Conservation (phyloP, 2,888 invertebrate species). For the Chirona hameri region DNA sequence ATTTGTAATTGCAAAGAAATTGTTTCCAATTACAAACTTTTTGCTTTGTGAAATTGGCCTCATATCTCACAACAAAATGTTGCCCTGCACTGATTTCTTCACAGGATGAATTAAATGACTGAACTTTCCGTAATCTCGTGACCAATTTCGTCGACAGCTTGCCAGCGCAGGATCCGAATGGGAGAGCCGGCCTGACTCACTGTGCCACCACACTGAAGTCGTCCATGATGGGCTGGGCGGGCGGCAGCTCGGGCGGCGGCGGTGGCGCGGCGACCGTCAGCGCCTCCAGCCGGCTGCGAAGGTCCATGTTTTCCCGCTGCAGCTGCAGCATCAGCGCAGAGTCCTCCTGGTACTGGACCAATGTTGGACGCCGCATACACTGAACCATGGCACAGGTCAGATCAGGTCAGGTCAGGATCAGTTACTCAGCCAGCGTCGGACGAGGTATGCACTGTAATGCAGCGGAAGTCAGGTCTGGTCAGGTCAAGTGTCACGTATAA, state of each 20-base stretch:
- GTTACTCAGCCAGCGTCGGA: constrained; percentile 13
- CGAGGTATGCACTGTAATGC: not conserved
- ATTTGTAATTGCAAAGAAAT: too few relatives aligned
- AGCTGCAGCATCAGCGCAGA: constrained; percentile 71
- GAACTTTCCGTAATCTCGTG: too few relatives aligned
- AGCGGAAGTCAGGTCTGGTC: not conserved
- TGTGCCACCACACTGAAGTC: constrained; percentile 88
- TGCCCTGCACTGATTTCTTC: too few relatives aligned
- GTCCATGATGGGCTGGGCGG: constrained; percentile 74
- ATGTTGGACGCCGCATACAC: constrained; percentile 80
- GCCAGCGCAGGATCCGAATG: too few relatives aligned
- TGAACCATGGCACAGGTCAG: constrained; percentile 50
- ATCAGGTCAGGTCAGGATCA: constrained; percentile 27
- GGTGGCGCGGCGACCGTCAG: constrained; percentile 13
- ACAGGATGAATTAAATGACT: too few relatives aligned
- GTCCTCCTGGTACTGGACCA: constrained; percentile 82
- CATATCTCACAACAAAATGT: too few relatives aligned
- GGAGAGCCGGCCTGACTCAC: constrained; percentile 50
- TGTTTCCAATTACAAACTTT: too few relatives aligned
- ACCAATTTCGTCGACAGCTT: too few relatives aligned
- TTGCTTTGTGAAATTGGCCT: too few relatives aligned
- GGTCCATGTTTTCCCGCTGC: constrained; percentile 75
- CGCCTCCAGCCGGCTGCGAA: constrained; percentile 57
- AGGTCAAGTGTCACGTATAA: too few relatives aligned
- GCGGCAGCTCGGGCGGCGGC: constrained; percentile 34